Evolutionary conservation across 2,888 invertebrate genomes (phyloP).

Genomic region (Anaspis maculata): DNA sequence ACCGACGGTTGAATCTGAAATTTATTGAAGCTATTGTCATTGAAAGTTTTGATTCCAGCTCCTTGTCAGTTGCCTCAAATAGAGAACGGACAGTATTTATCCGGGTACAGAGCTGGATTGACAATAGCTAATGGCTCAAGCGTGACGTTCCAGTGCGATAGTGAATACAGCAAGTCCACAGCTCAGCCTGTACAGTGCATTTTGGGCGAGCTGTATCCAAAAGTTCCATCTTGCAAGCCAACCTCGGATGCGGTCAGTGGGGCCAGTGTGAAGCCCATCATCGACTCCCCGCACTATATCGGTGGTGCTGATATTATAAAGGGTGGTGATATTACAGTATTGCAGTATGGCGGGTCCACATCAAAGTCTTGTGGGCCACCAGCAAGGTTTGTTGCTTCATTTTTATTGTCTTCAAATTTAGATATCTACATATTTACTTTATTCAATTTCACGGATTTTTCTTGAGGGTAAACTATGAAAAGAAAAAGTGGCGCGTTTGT

Average conservation of each 20-base stretch:
- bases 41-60: slow-evolving; percentile 33
- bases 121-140: slow-evolving; percentile 75
- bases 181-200: slow-evolving; percentile 55
- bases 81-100: slow-evolving; percentile 61
- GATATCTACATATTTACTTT: not conserved
- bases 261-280: slow-evolving; percentile 14
- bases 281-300: slow-evolving; percentile 37
- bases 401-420: not conserved
- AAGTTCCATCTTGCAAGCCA: slow-evolving; percentile 46
- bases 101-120: slow-evolving; percentile 69
- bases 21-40: too few species aligned
- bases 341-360: slow-evolving; percentile 42
- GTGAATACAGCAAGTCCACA: slow-evolving; percentile 45
- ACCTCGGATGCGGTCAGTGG: slow-evolving; percentile 30
- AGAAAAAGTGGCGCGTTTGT: too few species aligned
- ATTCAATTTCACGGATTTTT: too few species aligned
- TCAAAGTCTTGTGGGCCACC: slow-evolving; percentile 55
- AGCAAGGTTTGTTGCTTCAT: slow-evolving; percentile 55
- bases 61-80: slow-evolving; percentile 63
- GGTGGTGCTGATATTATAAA: slow-evolving; percentile 42
- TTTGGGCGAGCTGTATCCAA: slow-evolving; percentile 55
- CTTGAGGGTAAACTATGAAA: too few species aligned
- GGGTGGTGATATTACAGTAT: slow-evolving; percentile 52
- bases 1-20: too few species aligned
- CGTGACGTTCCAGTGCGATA: slow-evolving; percentile 65